Base-by-base conservation (phyloP, 2,888 invertebrate species). In the Acrocera orbiculus region DNA sequence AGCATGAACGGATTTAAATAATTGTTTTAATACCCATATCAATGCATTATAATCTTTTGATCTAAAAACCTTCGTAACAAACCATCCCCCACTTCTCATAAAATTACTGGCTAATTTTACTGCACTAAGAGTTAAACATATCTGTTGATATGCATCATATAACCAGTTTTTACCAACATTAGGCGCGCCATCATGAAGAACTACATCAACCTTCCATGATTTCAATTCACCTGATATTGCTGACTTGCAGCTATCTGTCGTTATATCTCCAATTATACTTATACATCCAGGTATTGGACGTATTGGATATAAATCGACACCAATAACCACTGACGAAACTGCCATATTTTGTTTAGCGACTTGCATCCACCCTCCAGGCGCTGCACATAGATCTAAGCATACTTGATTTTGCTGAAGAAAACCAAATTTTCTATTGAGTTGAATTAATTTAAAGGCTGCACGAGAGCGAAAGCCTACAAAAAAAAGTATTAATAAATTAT, bases 321-420 rank as follows among this genome's bases (percentile, higher is more conserved):
- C 93, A 31, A 98, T 67, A 10, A 96, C 86, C 34, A 95, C 69
- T 52, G 90, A 90, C 5, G 93, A 92, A 0, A 93, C 71, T 0
- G 98, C 96, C 89, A 96, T 95, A 55, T 92, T 87, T 57, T 98
- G 83, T 48, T 82, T 79, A 30, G 95, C 96, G 34, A 98, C 96
- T 63, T 89, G 98, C 79, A 96, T 86, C 96, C 98, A 96, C 46
- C 95, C 95, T 52, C 96, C 96, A 1, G 98, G 98, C 2, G 98
- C 98, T 10, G 98, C 98, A 63, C 98, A 99, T 40, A 99, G 65
- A 69, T 99, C 98, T 50, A 99, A 74, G 46, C 92, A 83, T 67
- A 98, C 93, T 66, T 87, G 72, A 1, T 95, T 86, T 52, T 79
- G 82, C 68, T 96, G 89, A 5, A 99, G 65, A 60, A 99, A 98